These are phyloP conservation scores for Cebidichthys violaceus DNA, from an alignment of 2,113 vertebrate genomes.

Conservation along the genomic window DNA sequence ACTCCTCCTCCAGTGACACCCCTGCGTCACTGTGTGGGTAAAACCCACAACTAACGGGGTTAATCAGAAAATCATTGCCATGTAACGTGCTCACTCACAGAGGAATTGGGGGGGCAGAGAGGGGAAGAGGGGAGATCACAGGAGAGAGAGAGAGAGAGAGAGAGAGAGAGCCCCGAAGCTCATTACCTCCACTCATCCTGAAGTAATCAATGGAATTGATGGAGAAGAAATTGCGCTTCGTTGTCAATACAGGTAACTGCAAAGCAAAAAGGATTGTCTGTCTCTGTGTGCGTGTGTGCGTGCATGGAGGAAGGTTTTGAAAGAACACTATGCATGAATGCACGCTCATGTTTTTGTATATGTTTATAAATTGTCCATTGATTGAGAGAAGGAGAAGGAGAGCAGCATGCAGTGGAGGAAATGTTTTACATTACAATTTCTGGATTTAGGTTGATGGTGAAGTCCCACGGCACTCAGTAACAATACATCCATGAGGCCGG, in stretches of 20 bases:
- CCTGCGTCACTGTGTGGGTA: conserved; percentile 51
- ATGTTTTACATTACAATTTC: conserved; percentile 57
- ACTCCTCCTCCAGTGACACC: conserved; percentile 34
- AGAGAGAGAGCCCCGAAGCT: conserved; percentile 71
- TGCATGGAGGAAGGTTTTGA: conserved; percentile 23
- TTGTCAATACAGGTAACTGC: conserved; percentile 71
- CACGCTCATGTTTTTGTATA: not conserved
- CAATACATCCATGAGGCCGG: conserved; percentile 7
- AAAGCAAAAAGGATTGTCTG: conserved; percentile 24
- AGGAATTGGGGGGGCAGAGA: conserved; percentile 12
- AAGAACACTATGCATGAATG: conserved; percentile 29
- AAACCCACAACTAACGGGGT: conserved; percentile 71
- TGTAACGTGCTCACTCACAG: conserved; percentile 60
- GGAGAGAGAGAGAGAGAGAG: conserved; percentile 8
- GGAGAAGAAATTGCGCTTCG: conserved; percentile 65
- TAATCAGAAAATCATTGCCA: conserved; percentile 82
- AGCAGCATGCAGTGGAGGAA: conserved; percentile 10
- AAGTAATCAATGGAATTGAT: conserved; percentile 86
- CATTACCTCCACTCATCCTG: conserved; percentile 84
- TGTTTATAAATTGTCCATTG: not conserved
- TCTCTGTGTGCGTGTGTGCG: not conserved
- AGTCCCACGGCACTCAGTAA: conserved; percentile 1
- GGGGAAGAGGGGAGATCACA: conserved; percentile 51
- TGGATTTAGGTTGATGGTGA: conserved; percentile 14
- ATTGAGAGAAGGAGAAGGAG: conserved; percentile 27